These are phyloP conservation scores for Adelphocoris suturalis DNA, from an alignment of 2,888 invertebrate species.

Conservation along the genomic window DNA sequence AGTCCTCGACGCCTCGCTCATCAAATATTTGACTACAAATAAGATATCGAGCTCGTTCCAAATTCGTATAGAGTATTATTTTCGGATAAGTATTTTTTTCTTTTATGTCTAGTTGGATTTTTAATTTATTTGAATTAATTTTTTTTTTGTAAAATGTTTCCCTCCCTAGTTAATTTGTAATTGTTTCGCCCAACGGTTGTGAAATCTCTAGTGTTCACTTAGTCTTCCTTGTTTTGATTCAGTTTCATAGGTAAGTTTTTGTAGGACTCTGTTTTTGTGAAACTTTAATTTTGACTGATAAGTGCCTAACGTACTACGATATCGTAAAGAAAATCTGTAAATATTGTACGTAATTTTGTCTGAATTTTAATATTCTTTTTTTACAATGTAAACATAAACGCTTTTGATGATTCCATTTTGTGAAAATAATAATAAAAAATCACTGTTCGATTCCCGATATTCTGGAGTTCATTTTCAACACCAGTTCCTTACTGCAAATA, in stretches of 20 bases:
- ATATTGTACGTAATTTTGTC: conserved; percentile 52
- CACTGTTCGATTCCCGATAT: background rate
- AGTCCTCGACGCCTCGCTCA: conserved; percentile 23
- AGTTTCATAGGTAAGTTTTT: background rate
- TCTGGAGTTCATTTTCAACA: too few species aligned
- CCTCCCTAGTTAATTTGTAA: background rate
- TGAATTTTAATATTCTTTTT: background rate
- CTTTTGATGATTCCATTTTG: conserved; percentile 12
- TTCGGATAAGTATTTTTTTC: background rate
- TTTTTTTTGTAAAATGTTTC: background rate
- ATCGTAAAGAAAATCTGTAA: conserved; percentile 35
- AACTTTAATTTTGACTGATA: conserved; percentile 46
- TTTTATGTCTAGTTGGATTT: background rate
- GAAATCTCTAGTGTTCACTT: background rate
- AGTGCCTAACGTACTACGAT: conserved; percentile 34
- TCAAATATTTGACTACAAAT: conserved; percentile 55
- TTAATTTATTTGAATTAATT: conserved; percentile 13
- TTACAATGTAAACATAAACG: background rate
- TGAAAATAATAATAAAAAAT: background rate
- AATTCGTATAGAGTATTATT: background rate
- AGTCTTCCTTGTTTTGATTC: background rate
- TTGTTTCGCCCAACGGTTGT: background rate
- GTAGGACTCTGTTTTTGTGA: background rate
- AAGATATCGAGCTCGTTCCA: background rate
- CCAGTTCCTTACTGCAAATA: too few species aligned